Evolutionary conservation across 1,140 invertebrate species (phyloP).

Genomic region (Drosophila ananassae): DNA sequence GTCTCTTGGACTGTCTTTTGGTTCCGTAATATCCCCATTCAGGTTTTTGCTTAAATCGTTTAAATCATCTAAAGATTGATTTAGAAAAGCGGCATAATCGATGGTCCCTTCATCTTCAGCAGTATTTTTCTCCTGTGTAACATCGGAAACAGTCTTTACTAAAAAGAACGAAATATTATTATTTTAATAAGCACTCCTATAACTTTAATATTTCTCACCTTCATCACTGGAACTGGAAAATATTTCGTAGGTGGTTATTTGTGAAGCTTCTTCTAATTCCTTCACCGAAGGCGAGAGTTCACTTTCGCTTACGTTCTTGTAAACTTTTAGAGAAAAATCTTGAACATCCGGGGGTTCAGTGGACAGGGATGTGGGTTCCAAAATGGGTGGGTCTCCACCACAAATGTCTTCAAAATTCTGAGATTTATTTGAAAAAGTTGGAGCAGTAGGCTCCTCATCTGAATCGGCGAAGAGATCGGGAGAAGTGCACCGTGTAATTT

Average conservation of each 20-base stretch:
- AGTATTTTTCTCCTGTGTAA: conserved; percentile 1
- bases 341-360: conserved; percentile 17
- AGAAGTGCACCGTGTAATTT: conserved; percentile 53
- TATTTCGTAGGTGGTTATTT: conserved; percentile 32
- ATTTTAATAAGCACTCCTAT: background rate
- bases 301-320: conserved; percentile 39
- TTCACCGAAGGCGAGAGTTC: conserved; percentile 37
- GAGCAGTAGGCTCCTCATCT: conserved; percentile 46
- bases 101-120: background rate
- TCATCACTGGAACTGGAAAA: conserved; percentile 70
- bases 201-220: conserved; percentile 29
- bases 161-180: conserved; percentile 26
- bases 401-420: conserved; percentile 36
- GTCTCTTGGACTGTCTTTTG: background rate
- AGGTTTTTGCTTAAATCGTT: conserved; percentile 40
- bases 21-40: background rate
- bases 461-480: conserved; percentile 79
- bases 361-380: background rate
- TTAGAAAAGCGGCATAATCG: background rate
- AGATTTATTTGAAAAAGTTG: conserved; percentile 1
- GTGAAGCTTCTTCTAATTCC: conserved; percentile 36
- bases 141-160: conserved; percentile 63
- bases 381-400: too few species aligned
- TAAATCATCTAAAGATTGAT: background rate
- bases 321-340: conserved; percentile 46